Evolutionary conservation across 1,140 invertebrate species (phyloP).

Genomic region (Macrotrachela quadricornifera): DNA sequence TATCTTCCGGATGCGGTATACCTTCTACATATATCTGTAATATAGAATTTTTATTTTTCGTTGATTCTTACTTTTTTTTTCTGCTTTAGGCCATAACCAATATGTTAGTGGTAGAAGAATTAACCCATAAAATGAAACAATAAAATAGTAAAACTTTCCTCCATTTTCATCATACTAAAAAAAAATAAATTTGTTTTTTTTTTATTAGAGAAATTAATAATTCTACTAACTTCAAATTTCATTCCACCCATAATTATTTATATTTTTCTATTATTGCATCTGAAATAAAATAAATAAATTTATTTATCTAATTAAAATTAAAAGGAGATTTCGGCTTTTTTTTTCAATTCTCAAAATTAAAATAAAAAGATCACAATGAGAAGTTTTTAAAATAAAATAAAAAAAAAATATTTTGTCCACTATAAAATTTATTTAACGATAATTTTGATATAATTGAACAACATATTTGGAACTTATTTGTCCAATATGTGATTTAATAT

Average conservation of each 20-base stretch:
- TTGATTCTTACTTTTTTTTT: conserved; percentile 43
- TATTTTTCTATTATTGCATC: too few species aligned
- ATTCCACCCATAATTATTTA: conserved; percentile 2
- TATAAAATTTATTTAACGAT: too few species aligned
- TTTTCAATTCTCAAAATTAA: too few species aligned
- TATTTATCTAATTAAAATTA: too few species aligned
- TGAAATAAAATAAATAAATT: too few species aligned
- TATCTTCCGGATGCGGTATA: conserved; percentile 1
- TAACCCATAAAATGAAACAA: conserved; percentile 79
- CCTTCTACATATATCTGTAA: neutral
- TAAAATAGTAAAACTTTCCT: conserved; percentile 92
- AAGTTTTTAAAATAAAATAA: too few species aligned
- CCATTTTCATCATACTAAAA: conserved; percentile 97
- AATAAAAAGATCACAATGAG: too few species aligned
- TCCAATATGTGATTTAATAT: conserved; percentile 3
- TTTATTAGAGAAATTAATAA: conserved; percentile 16
- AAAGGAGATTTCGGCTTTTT: too few species aligned
- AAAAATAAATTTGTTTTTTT: too few species aligned
- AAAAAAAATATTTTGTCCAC: too few species aligned
- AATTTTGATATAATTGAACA: neutral
- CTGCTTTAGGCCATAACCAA: conserved; percentile 83
- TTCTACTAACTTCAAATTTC: conserved; percentile 1
- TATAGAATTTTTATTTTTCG: neutral
- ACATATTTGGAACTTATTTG: conserved; percentile 9
- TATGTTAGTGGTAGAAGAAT: conserved; percentile 80